Evolutionary conservation across 2,888 invertebrate species (phyloP).

Genomic region (Melieria omissa): DNA sequence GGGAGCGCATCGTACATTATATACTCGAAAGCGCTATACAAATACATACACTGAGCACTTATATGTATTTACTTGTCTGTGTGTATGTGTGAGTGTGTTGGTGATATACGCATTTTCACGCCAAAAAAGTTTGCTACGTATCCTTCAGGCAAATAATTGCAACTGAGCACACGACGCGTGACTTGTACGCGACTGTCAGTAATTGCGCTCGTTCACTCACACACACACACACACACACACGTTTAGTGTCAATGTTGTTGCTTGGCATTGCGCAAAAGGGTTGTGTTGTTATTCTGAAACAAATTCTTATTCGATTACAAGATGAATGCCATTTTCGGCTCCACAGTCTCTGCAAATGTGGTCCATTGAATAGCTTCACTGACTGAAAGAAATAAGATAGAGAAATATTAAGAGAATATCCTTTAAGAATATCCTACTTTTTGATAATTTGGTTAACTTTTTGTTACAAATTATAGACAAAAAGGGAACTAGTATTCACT

Average conservation of each 20-base stretch:
- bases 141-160: background rate
- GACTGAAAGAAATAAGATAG: too few species aligned
- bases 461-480: too few species aligned
- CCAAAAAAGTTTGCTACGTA: slow-evolving; percentile 17
- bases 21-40: background rate
- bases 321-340: slow-evolving; percentile 21
- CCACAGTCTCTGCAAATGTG: too few species aligned
- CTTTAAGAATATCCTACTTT: too few species aligned
- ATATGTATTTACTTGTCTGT: background rate
- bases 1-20: background rate
- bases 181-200: background rate
- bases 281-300: slow-evolving; percentile 7
- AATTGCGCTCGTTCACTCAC: background rate
- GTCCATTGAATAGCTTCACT: too few species aligned
- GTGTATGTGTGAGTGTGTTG: slow-evolving; percentile 1
- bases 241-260: slow-evolving; percentile 19
- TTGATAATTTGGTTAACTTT: too few species aligned
- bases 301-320: slow-evolving; percentile 26
- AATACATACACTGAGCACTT: background rate
- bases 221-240: background rate
- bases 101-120: slow-evolving; percentile 2
- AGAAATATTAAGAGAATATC: too few species aligned
- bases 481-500: too few species aligned
- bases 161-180: background rate
- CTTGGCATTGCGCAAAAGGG: slow-evolving; percentile 24